phyloP scores from a whole-genome alignment of 2,888 invertebrate genomes.

The Orchesella flavescens region DNA sequence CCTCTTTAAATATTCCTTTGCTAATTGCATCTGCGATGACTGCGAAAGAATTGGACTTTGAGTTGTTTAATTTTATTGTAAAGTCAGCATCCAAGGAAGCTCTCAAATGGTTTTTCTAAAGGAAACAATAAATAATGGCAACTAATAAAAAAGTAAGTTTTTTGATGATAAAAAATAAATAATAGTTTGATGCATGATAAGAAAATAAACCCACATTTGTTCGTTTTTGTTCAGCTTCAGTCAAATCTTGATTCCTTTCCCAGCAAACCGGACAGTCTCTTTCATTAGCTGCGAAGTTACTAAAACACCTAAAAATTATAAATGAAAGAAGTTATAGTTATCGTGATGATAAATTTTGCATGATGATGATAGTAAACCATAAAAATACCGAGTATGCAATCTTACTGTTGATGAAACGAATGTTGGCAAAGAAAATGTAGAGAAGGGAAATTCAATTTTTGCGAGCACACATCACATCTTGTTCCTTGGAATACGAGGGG shows the following conservation, averaged over 20 bases:
- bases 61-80: conserved; percentile 65
- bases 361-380: background rate
- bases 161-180: conserved; percentile 15
- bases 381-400: conserved; percentile 68
- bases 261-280: conserved; percentile 91
- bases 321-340: conserved; percentile 61
- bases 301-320: conserved; percentile 95
- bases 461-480: conserved; percentile 90
- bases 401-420: conserved; percentile 93
- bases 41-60: conserved; percentile 80
- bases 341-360: no score
- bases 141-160: no score
- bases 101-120: conserved; percentile 59
- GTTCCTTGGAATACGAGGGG: conserved; percentile 89
- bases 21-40: conserved; percentile 94
- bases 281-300: conserved; percentile 90
- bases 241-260: conserved; percentile 82
- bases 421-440: conserved; percentile 96
- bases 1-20: conserved; percentile 85
- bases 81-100: conserved; percentile 65
- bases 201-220: conserved; percentile 36
- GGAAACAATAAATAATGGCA: no score
- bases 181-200: background rate
- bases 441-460: conserved; percentile 90
- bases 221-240: conserved; percentile 75